Percentiles rank a stretch among this genome's conserved stretches.
These are phyloP conservation scores for Eulithis prunata DNA, from an alignment of 2,888 invertebrate genomes.

Conservation along the genomic window DNA sequence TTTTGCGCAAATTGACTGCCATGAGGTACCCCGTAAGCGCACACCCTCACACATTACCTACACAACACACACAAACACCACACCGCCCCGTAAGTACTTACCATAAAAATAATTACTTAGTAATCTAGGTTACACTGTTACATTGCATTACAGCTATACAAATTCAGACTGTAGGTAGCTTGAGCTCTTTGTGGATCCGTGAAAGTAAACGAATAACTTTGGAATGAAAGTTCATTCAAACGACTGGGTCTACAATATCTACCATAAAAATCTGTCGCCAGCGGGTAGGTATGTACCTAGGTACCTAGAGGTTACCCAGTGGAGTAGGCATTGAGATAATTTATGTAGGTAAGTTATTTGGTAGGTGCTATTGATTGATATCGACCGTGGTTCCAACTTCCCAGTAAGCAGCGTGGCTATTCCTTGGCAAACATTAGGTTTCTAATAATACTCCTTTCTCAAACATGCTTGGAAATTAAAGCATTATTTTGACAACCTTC, in stretches of 20 bases:
- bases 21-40: too few species aligned
- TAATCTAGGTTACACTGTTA: slow-evolving; percentile 16
- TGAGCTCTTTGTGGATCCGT: slow-evolving; percentile 33
- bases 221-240: slow-evolving; percentile 38
- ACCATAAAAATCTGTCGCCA: too few species aligned
- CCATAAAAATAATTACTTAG: slow-evolving; percentile 13
- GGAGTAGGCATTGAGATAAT: too few species aligned
- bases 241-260: slow-evolving; percentile 12
- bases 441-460: slow-evolving; percentile 17
- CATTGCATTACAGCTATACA: neutral
- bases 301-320: too few species aligned
- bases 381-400: slow-evolving; percentile 14
- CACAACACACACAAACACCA: neutral
- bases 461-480: too few species aligned
- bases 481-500: too few species aligned
- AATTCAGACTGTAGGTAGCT: slow-evolving; percentile 25
- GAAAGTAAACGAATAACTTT: slow-evolving; percentile 37
- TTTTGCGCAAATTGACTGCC: too few species aligned
- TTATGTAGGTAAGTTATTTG: neutral
- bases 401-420: slow-evolving; percentile 3
- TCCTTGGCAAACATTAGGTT: slow-evolving; percentile 18
- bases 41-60: too few species aligned
- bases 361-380: slow-evolving; percentile 11
- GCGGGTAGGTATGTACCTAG: too few species aligned
- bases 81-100: neutral